Conservation (phyloP, 2,888 invertebrate genomes). For the Eupelmus urozonus region DNA sequence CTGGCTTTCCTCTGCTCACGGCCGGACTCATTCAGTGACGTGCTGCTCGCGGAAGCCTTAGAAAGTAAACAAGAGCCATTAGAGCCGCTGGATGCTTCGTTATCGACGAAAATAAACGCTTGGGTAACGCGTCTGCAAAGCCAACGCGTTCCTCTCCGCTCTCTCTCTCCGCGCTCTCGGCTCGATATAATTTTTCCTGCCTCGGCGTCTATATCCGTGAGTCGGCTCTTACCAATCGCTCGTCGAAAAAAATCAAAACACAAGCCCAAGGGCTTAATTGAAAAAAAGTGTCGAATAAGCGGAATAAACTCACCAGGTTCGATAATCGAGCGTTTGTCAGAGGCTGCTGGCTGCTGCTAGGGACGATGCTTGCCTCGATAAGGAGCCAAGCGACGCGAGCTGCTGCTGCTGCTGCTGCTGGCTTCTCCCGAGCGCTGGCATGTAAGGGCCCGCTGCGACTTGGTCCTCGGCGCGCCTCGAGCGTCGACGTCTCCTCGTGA, state of each 20-base stretch:
- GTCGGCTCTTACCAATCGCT: neutral
- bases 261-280: neutral
- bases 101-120: conserved; percentile 55
- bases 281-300: neutral
- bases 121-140: conserved; percentile 36
- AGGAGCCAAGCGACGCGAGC: conserved; percentile 32
- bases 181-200: conserved; percentile 32
- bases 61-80: conserved; percentile 56
- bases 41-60: conserved; percentile 38
- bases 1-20: neutral
- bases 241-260: conserved; percentile 19
- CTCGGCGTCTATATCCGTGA: conserved; percentile 47
- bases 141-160: neutral
- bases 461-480: conserved; percentile 30
- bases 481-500: conserved; percentile 55
- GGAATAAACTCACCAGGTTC: conserved; percentile 30
- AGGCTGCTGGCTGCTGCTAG: conserved; percentile 24
- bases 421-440: neutral
- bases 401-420: conserved; percentile 11
- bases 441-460: conserved; percentile 33
- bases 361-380: conserved; percentile 23
- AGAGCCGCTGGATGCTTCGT: conserved; percentile 36
- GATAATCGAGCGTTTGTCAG: conserved; percentile 40
- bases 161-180: too few species aligned
- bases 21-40: conserved; percentile 15